These are phyloP conservation scores for Hypotaenidia philippensis DNA, from an alignment of 2,797 vertebrate species.

Conservation along the genomic window DNA sequence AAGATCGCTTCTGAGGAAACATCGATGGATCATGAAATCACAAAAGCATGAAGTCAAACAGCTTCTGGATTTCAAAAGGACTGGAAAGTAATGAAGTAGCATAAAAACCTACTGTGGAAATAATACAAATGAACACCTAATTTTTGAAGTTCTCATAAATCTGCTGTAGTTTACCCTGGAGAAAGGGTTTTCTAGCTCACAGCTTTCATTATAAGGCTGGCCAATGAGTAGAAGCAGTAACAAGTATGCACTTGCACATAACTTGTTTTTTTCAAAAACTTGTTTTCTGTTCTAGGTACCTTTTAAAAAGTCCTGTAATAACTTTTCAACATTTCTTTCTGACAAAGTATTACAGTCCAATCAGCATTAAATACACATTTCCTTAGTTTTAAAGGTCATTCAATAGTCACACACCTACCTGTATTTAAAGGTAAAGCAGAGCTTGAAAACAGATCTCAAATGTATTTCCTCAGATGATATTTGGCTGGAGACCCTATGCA, in stretches of 20 bases:
- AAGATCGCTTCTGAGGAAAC: background rate
- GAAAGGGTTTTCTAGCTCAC: background rate
- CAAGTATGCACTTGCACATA: background rate
- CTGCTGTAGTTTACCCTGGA: background rate
- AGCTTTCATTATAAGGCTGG: background rate
- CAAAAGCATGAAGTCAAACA: background rate
- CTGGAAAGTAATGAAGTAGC: background rate
- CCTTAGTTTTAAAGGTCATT: constrained; percentile 45
- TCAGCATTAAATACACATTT: background rate
- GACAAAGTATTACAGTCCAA: background rate
- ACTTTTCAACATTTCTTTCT: background rate
- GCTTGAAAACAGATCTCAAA: background rate
- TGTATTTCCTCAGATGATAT: background rate
- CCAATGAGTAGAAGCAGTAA: background rate
- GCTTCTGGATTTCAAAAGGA: background rate
- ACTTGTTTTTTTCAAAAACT: background rate
- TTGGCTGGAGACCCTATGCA: constrained; percentile 1
- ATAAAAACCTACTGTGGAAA: background rate
- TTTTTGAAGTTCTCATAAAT: background rate
- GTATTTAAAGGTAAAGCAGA: background rate
- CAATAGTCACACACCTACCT: background rate
- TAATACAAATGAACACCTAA: background rate
- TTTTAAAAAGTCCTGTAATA: background rate
- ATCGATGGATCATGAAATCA: background rate
- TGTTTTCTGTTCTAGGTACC: background rate